These are phyloP conservation scores for Mionectes macconnelli DNA, from an alignment of 2,113 vertebrate genomes.

Conservation along the genomic window DNA sequence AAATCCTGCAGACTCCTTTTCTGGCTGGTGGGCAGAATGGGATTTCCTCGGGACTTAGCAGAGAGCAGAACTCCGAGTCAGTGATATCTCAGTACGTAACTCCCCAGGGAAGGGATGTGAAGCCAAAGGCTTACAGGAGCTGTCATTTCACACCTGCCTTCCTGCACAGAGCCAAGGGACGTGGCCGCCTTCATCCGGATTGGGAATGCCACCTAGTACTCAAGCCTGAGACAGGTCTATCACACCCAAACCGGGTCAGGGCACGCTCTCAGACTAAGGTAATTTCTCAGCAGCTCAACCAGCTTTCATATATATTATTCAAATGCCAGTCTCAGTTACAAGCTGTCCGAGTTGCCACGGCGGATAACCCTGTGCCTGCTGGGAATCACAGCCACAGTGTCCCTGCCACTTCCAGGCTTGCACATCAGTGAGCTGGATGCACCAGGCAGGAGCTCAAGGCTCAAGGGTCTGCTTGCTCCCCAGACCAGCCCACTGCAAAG, in stretches of 20 bases:
- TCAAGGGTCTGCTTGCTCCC: neutral
- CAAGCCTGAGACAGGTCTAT: neutral
- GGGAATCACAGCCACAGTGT: neutral
- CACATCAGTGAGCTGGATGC: neutral
- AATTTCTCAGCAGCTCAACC: neutral
- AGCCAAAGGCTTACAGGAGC: constrained; percentile 1
- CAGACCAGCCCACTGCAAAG: neutral
- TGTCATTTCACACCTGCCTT: neutral
- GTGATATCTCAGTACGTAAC: neutral
- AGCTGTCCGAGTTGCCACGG: rapidly evolving
- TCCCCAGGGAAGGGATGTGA: neutral
- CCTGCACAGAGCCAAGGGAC: neutral
- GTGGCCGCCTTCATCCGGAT: neutral
- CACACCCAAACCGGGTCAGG: neutral
- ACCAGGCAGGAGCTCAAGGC: neutral
- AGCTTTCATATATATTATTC: neutral
- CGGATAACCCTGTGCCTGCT: rapidly evolving
- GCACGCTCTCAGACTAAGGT: neutral
- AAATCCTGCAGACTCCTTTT: constrained; percentile 38
- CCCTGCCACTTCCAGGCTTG: neutral
- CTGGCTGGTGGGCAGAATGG: constrained; percentile 27
- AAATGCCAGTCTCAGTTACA: neutral
- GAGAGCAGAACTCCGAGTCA: neutral
- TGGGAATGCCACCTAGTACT: neutral
- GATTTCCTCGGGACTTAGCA: constrained; percentile 51